Base-by-base conservation (phyloP, 2,888 invertebrate species). In the Cryptophagus acutangulus region DNA sequence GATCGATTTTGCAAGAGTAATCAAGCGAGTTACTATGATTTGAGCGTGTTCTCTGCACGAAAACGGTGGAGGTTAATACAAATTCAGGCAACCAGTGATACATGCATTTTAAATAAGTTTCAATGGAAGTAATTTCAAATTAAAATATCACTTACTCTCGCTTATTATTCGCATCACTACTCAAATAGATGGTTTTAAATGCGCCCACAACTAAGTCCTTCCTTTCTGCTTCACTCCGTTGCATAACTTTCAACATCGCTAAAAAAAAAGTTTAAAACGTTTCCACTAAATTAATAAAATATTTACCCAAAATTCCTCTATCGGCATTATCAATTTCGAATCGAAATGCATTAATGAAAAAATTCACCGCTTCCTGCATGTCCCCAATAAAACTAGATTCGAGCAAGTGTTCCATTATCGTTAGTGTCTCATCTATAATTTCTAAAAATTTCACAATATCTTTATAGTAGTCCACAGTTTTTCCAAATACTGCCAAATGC, bases 311-410 rank as follows among this genome's bases (percentile, higher is more conserved):
- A 43, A 91, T 79, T 1, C 88, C 90, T 20, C 70, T 59, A 51
- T 81, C 76, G 2, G 84, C 82, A 36, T 81, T 81, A 45, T 81
- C 78, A n/a, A 90, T 78, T 38, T 83, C 81, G 59, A 89, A 89
- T 49, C 84, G 77, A 58, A 80, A 82, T 0, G 87, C 87, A 0
- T 84, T 79, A 0, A 87, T 86, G 54, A 95, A 86, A 63, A 94
- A 90, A 43, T 88, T 83, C 16, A 95, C 85, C 0, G 94, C 87
- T 65, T 94, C 95, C 38, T 84, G 77, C 9, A 91, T 86, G 65
- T 94, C 94, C 0, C 84, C 78, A 2, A 82, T 76, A 45, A 79
- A 78, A 49, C 79, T 78, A 0, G 86, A 84, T 64, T 81, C 77
- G 8, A 94, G 71, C 58, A 93, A 70, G 13, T 82, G 76, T 50